Evolutionary conservation across 2,113 vertebrate genomes (phyloP), one percentile per base, ranked within the genome.

Genomic region (Melierax canorus): DNA sequence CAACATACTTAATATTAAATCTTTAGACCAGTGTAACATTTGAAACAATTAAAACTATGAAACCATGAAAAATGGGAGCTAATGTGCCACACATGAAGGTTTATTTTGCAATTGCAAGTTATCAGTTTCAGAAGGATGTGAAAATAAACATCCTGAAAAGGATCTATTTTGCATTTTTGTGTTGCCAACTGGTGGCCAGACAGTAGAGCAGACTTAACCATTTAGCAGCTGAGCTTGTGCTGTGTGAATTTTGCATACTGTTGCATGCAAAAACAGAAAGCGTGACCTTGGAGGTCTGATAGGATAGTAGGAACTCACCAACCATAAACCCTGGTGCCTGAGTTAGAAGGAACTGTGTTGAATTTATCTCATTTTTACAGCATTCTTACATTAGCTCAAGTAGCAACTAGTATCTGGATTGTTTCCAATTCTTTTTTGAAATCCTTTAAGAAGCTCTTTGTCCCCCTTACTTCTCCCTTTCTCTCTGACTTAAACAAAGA

Each of bases 61-160:
- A 94, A 95, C 96, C 95, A 96, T 95, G 86, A 92, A 96, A 96
- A 96, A 95, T 83, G 87, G 79, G 76, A 98, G 63, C 87, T 94
- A 93, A 58, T 94, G 89, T 55, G 88, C 77, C 90, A 88, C 93
- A 87, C 59, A 88, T 93, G 75, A 97, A 91, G 86, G 75, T 97
- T 96, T 97, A 97, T 95, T 90, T 88, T 94, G 81, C 89, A 93
- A 91, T 96, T 97, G 86, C 86, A 97, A 68, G 92, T 96, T 91
- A 96, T 91, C 88, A 86, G 87, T 96, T 95, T 92, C 53, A 22
- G 91, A 93, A 92, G 96, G 96, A 97, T 97, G 95, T 97, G 97
- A 97, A 97, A 97, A 97, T 97, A 97, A 97, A 97, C 96, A 97
- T 97, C 97, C 95, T 96, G 95, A 96, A 97, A 96, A 88, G 97